Evolutionary conservation across 2,797 vertebrate genomes (phyloP).

Genomic region (Takifugu ocellatus): DNA sequence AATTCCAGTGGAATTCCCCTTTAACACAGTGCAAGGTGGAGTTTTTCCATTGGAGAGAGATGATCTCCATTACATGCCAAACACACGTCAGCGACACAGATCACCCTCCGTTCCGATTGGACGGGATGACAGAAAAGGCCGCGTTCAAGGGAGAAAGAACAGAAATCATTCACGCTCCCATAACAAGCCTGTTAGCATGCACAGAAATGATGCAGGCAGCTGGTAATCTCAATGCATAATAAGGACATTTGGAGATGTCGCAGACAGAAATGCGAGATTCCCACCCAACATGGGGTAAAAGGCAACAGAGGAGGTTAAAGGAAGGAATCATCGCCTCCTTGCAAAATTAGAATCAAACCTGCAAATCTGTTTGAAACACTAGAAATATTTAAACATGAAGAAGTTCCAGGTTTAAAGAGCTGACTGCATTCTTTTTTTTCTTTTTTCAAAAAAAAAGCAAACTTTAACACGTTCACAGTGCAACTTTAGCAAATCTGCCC

Average conservation of each 20-base stretch:
- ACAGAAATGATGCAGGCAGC: conserved; percentile 13
- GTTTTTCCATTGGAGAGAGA: conserved; percentile 24
- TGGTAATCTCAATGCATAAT: conserved; percentile 11
- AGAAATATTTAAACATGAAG: too few species aligned
- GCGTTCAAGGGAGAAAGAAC: conserved; percentile 12
- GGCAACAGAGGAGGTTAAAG: too few species aligned
- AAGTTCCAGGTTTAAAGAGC: neutral
- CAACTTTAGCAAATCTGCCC: neutral
- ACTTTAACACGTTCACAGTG: conserved; percentile 3
- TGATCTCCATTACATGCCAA: conserved; percentile 46
- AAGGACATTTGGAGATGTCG: conserved; percentile 3
- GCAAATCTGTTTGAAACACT: too few species aligned
- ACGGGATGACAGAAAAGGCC: conserved; percentile 25
- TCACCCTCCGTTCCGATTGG: too few species aligned
- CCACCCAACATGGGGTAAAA: too few species aligned
- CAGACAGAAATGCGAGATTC: too few species aligned
- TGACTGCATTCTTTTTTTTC: neutral
- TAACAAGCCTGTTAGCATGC: too few species aligned
- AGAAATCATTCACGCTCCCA: neutral
- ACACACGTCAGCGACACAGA: conserved; percentile 6
- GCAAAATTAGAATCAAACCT: too few species aligned
- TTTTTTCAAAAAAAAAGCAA: too few species aligned
- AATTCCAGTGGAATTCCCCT: conserved; percentile 55
- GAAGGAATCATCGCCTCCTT: too few species aligned
- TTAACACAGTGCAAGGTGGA: conserved; percentile 35